Conservation (phyloP, 2,113 vertebrate genomes). For the Nycticebus coucang region DNA sequence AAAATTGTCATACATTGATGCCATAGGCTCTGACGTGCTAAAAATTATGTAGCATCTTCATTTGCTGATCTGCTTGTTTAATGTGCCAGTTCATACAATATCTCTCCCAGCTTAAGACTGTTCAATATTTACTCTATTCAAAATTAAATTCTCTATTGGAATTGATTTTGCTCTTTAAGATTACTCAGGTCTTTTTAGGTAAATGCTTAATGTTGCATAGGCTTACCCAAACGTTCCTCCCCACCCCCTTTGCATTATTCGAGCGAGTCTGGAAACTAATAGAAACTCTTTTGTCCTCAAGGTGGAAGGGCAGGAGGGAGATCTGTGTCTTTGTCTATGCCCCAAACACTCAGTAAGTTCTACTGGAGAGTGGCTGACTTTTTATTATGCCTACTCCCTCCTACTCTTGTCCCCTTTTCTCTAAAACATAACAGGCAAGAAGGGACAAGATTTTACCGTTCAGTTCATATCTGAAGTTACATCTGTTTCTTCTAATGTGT, state of each 20-base stretch:
- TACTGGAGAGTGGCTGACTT: neutral
- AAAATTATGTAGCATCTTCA: neutral
- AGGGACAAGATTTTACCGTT: too few relatives aligned
- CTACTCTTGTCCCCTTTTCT: too few relatives aligned
- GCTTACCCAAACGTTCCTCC: neutral
- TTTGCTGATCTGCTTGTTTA: neutral
- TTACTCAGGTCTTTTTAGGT: neutral
- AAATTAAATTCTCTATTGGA: neutral
- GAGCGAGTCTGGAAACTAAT: neutral
- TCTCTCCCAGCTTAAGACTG: neutral
- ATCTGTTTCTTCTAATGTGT: too few relatives aligned
- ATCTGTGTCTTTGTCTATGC: neutral
- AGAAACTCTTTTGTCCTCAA: neutral
- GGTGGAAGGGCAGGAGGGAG: neutral
- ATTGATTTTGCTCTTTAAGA: neutral
- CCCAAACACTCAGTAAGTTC: neutral
- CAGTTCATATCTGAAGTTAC: too few relatives aligned
- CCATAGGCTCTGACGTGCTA: neutral
- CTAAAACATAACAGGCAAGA: too few relatives aligned
- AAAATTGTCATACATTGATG: neutral
- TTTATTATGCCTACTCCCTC: too few relatives aligned
- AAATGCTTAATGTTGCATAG: neutral
- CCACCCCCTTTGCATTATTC: neutral
- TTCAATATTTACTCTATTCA: neutral
- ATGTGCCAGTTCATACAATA: neutral